A percentile compares a stretch with the other conserved stretches of the same genome.
Conservation (phyloP, 64 coral and sea anemone genomes). For the Trachythela sp. region DNA sequence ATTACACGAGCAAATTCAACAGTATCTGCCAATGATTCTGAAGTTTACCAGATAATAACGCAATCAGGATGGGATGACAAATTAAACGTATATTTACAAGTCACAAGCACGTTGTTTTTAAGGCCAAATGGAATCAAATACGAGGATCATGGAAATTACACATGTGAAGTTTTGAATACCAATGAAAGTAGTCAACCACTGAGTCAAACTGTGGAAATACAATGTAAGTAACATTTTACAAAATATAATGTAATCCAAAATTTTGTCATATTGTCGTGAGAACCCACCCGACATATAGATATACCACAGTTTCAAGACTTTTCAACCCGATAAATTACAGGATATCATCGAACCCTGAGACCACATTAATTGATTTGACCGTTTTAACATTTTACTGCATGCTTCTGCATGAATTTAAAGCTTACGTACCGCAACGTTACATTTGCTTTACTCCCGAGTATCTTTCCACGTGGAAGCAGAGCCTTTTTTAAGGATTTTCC, state of each 20-base stretch:
- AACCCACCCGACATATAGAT: not conserved
- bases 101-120: conserved; percentile 5
- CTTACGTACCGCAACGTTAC: too few relatives aligned
- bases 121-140: not conserved
- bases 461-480: too few relatives aligned
- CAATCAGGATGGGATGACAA: not conserved
- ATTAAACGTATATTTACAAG: not conserved
- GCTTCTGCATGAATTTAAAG: too few relatives aligned
- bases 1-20: not conserved
- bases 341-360: too few relatives aligned
- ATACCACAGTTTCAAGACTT: too few relatives aligned
- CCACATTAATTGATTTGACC: too few relatives aligned
- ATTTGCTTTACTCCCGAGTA: too few relatives aligned
- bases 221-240: not conserved
- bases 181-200: not conserved
- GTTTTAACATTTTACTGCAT: too few relatives aligned
- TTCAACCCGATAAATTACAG: too few relatives aligned
- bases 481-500: too few relatives aligned
- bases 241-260: too few relatives aligned
- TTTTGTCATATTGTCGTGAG: not conserved
- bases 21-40: not conserved
- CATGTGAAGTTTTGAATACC: conserved; percentile 17
- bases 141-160: not conserved
- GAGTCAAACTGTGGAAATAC: not conserved
- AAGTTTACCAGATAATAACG: not conserved